These are phyloP conservation scores for Pseudorhiza aurosa DNA, from an alignment of 30 jellyfish, hydroid and myxozoan genomes.

Conservation along the genomic window DNA sequence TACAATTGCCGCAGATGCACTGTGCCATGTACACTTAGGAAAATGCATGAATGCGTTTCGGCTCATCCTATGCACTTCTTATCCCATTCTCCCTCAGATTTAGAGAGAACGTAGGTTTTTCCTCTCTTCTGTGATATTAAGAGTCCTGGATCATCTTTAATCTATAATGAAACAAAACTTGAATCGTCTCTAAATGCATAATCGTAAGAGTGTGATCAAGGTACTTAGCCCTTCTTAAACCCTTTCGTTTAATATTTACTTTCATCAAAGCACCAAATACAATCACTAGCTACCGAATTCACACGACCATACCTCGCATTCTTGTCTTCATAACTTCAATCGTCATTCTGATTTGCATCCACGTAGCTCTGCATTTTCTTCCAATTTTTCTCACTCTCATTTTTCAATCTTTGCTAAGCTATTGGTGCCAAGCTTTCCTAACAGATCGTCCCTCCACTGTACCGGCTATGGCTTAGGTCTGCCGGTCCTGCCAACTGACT, in stretches of 20 bases:
- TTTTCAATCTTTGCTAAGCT: too few relatives aligned
- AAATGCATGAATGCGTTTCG: conserved; percentile 23
- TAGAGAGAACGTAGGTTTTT: conserved; percentile 39
- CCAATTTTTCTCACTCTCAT: too few relatives aligned
- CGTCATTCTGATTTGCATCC: too few relatives aligned
- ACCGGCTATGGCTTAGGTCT: too few relatives aligned
- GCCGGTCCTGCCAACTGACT: too few relatives aligned
- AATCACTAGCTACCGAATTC: conserved; percentile 30
- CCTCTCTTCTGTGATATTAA: conserved; percentile 45
- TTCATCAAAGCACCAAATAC: conserved; percentile 40
- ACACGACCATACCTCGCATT: conserved; percentile 4
- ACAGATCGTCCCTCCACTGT: too few relatives aligned
- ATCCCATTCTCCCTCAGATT: conserved; percentile 36
- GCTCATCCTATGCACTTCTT: conserved; percentile 43
- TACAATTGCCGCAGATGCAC: conserved; percentile 21
- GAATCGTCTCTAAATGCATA: conserved; percentile 50
- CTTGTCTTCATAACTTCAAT: too few relatives aligned
- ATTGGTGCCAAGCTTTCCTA: too few relatives aligned
- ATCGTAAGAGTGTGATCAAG: conserved; percentile 36
- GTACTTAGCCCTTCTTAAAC: conserved; percentile 66
- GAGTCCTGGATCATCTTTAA: conserved; percentile 48
- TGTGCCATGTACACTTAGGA: neutral
- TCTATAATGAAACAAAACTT: conserved; percentile 43
- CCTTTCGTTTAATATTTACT: conserved; percentile 25
- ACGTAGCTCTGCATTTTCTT: too few relatives aligned